Conservation (phyloP, 2,888 invertebrate genomes). For the Bellardia bayeri region DNA sequence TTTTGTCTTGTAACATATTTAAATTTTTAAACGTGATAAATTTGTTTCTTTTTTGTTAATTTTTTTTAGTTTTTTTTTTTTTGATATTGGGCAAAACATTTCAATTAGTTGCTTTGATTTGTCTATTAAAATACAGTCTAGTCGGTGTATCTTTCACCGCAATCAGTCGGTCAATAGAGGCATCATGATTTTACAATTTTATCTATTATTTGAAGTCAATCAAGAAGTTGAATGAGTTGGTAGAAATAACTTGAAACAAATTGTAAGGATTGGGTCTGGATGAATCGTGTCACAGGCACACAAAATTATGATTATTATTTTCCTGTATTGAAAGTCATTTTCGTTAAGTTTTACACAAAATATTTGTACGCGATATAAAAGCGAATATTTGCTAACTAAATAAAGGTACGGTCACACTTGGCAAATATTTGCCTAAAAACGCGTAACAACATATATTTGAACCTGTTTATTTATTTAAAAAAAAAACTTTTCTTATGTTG, state of each 20-base stretch:
- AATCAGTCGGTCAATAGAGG: constrained; percentile 66
- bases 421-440: too few species aligned
- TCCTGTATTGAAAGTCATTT: constrained; percentile 48
- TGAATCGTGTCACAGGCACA: constrained; percentile 60
- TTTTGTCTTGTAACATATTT: constrained; percentile 25
- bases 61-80: background rate
- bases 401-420: too few species aligned
- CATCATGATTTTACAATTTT: constrained; percentile 71
- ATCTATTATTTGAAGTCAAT: constrained; percentile 60
- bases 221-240: constrained; percentile 26
- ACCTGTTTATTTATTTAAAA: too few species aligned
- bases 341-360: background rate
- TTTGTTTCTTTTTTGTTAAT: constrained; percentile 21
- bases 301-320: constrained; percentile 66
- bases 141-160: constrained; percentile 45
- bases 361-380: too few species aligned
- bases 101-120: constrained; percentile 47
- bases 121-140: constrained; percentile 50
- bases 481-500: too few species aligned
- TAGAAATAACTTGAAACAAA: constrained; percentile 1
- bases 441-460: too few species aligned
- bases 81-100: constrained; percentile 33
- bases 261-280: constrained; percentile 64
- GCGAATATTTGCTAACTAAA: too few species aligned
- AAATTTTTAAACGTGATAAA: constrained; percentile 62